phyloP scores from a whole-genome alignment of 2,113 vertebrate species.

The Labeo catla region DNA sequence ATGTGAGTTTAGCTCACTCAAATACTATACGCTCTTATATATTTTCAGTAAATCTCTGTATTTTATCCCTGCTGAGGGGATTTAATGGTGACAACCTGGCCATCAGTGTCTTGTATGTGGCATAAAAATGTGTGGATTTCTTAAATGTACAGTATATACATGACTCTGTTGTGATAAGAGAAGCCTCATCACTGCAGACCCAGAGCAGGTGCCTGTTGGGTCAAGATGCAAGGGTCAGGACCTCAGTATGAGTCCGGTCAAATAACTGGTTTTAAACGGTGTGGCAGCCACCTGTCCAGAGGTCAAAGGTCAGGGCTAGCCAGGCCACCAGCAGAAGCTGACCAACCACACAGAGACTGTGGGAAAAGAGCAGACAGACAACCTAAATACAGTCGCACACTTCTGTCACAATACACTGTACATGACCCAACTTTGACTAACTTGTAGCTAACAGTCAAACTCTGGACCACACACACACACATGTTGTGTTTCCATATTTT shows the following conservation, averaged over 20 bases:
- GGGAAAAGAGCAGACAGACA: slow-evolving; percentile 12
- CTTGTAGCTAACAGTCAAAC: not conserved
- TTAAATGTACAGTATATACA: not conserved
- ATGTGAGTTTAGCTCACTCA: not conserved
- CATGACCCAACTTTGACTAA: not conserved
- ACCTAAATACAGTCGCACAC: not conserved
- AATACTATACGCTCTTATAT: not conserved
- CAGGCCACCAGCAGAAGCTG: slow-evolving; percentile 22
- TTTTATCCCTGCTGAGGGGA: not conserved
- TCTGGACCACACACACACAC: not conserved
- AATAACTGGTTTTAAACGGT: slow-evolving; percentile 57
- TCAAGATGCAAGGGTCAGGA: not conserved
- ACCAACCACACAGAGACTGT: slow-evolving; percentile 29
- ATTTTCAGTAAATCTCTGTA: not conserved
- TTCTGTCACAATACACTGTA: not conserved
- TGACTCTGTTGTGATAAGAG: not conserved
- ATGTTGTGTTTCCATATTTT: too few species aligned
- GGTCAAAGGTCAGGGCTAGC: slow-evolving; percentile 42
- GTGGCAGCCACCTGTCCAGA: slow-evolving; percentile 47
- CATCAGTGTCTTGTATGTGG: not conserved
- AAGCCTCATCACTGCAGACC: not conserved
- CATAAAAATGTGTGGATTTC: not conserved
- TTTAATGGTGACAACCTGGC: too few species aligned
- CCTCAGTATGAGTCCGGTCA: slow-evolving; percentile 43
- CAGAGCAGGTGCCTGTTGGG: slow-evolving; percentile 47